Conservation (phyloP, 2,888 invertebrate genomes). For the Aethes cnicana region DNA sequence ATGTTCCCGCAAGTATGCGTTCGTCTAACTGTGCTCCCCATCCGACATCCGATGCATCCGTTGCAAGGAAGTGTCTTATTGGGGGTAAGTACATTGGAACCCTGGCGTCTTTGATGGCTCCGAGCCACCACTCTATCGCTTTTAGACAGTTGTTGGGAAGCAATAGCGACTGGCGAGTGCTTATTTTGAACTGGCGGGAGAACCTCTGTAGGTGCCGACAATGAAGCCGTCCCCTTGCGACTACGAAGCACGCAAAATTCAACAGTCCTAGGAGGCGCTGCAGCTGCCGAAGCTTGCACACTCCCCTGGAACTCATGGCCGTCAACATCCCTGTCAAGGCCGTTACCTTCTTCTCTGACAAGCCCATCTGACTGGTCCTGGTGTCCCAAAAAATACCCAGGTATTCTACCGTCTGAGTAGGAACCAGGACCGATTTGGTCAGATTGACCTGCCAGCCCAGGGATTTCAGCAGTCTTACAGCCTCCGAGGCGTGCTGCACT, state of each 20-base stretch:
- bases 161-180: not conserved
- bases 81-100: not conserved
- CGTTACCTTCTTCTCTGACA: not conserved
- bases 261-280: slow-evolving; percentile 3
- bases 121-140: slow-evolving; percentile 22
- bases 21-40: slow-evolving; percentile 32
- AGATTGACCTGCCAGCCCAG: not conserved
- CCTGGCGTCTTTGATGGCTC: not conserved
- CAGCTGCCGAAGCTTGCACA: not conserved
- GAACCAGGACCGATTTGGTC: too few relatives aligned
- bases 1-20: slow-evolving; percentile 5
- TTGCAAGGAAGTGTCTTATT: slow-evolving; percentile 11
- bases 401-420: not conserved
- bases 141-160: too few relatives aligned
- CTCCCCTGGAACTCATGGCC: not conserved
- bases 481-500: not conserved
- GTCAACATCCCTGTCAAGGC: not conserved
- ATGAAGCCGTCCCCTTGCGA: slow-evolving; percentile 5
- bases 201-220: slow-evolving; percentile 7
- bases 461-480: not conserved
- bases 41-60: slow-evolving; percentile 32
- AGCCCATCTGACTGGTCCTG: not conserved
- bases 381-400: not conserved
- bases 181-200: not conserved
- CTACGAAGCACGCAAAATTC: slow-evolving; percentile 5